phyloP scores from a whole-genome alignment of 2,113 vertebrate species.

The Symphodus melops region DNA sequence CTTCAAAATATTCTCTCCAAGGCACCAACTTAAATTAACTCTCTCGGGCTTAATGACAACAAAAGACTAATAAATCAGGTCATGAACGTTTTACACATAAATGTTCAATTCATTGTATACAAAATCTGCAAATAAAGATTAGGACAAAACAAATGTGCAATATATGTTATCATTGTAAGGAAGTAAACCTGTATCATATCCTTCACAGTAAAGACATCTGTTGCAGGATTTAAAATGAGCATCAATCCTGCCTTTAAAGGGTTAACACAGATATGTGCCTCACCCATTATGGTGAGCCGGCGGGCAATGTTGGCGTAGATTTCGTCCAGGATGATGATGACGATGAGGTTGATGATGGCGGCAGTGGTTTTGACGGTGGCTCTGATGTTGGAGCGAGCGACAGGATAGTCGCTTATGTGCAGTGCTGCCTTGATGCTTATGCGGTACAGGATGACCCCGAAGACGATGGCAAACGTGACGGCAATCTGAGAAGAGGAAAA shows the following conservation, averaged over 20 bases:
- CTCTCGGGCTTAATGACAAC: too few species aligned
- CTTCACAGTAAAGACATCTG: not conserved
- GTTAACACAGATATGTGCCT: slow-evolving; percentile 35
- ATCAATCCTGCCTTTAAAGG: not conserved
- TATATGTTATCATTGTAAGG: too few species aligned
- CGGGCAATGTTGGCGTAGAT: slow-evolving; percentile 91
- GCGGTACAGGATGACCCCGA: slow-evolving; percentile 95
- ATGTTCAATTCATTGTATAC: too few species aligned
- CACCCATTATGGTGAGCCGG: slow-evolving; percentile 93
- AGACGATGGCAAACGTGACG: slow-evolving; percentile 92
- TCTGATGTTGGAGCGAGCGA: slow-evolving; percentile 88
- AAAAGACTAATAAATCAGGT: too few species aligned
- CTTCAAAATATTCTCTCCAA: too few species aligned
- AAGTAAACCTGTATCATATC: not conserved
- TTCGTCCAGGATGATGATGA: slow-evolving; percentile 97
- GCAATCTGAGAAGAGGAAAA: slow-evolving; percentile 79
- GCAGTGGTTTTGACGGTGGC: slow-evolving; percentile 95
- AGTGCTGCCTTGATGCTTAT: slow-evolving; percentile 93
- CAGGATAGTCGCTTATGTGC: slow-evolving; percentile 88
- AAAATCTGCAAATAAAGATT: too few species aligned
- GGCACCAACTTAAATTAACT: too few species aligned
- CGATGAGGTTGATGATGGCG: slow-evolving; percentile 95
- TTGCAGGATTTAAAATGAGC: not conserved
- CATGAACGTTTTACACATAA: too few species aligned
- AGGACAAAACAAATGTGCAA: too few species aligned